A percentile compares a stretch with the other conserved stretches of the same genome.
Evolutionary conservation across 2,113 vertebrate genomes (phyloP).

Genomic region (Romanogobio albipinnatus): DNA sequence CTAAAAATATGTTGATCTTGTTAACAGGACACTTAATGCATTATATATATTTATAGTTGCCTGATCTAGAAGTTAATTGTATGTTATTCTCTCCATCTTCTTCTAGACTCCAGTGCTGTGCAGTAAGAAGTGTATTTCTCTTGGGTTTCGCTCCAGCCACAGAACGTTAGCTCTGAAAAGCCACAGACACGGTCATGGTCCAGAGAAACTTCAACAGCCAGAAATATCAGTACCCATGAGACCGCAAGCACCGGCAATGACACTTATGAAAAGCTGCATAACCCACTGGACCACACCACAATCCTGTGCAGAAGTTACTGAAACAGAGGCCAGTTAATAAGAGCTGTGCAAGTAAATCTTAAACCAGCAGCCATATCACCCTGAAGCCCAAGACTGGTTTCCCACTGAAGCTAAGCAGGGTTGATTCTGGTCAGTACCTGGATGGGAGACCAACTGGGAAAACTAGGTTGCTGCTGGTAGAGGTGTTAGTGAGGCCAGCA

Average conservation of each 20-base stretch:
- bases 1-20: constrained; percentile 36
- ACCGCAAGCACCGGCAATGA: background rate
- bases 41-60: background rate
- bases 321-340: too few relatives aligned
- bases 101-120: background rate
- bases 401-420: too few relatives aligned
- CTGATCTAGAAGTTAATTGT: background rate
- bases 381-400: too few relatives aligned
- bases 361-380: too few relatives aligned
- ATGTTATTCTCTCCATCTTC: background rate
- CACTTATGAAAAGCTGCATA: background rate
- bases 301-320: background rate
- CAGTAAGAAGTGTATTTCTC: constrained; percentile 34
- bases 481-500: too few relatives aligned
- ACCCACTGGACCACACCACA: background rate
- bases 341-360: too few relatives aligned
- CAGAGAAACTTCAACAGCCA: constrained; percentile 6
- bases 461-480: too few relatives aligned
- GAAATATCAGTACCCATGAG: constrained; percentile 12
- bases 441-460: too few relatives aligned
- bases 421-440: too few relatives aligned
- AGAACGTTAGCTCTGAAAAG: constrained; percentile 11
- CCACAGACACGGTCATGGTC: constrained; percentile 10
- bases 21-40: constrained; percentile 20
- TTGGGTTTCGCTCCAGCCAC: constrained; percentile 23